phyloP scores from a whole-genome alignment of 2,888 invertebrate species.

The Dynastes tityus region DNA sequence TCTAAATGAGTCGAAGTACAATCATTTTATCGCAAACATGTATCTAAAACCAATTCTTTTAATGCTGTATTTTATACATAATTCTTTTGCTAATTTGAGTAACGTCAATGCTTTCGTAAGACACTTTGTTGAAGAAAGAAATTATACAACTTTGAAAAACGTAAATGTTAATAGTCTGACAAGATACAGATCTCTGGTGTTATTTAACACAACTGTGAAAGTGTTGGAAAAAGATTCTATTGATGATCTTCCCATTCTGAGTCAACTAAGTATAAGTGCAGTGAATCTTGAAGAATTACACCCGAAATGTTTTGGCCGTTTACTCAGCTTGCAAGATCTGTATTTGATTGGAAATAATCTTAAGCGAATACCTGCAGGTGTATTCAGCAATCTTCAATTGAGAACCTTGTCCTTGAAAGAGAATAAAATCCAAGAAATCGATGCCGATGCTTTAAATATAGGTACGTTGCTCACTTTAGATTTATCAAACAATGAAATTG shows the following conservation, averaged over 20 bases:
- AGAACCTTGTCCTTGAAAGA: neutral
- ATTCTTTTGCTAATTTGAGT: neutral
- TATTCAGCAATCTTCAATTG: conserved; percentile 22
- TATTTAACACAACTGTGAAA: conserved; percentile 12
- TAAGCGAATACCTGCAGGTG: neutral
- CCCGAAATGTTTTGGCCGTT: conserved; percentile 23
- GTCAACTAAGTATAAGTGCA: conserved; percentile 14
- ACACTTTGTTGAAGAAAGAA: neutral
- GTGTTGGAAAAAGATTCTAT: neutral
- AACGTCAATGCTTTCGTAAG: conserved; percentile 15
- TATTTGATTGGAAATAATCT: conserved; percentile 11
- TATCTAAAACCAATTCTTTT: neutral
- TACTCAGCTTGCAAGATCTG: conserved; percentile 17
- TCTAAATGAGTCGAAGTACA: neutral
- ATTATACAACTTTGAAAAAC: neutral
- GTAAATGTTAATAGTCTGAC: conserved; percentile 16
- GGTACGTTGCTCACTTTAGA: conserved; percentile 6
- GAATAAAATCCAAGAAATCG: conserved; percentile 23
- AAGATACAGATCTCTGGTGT: neutral
- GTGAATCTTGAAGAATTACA: neutral
- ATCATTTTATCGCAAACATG: neutral
- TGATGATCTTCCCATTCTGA: conserved; percentile 20
- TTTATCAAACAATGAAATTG: conserved; percentile 16
- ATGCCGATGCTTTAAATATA: conserved; percentile 13
- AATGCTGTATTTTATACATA: neutral